These are phyloP conservation scores for Pungitius pungitius DNA, from an alignment of 2,113 vertebrate species.

Conservation along the genomic window DNA sequence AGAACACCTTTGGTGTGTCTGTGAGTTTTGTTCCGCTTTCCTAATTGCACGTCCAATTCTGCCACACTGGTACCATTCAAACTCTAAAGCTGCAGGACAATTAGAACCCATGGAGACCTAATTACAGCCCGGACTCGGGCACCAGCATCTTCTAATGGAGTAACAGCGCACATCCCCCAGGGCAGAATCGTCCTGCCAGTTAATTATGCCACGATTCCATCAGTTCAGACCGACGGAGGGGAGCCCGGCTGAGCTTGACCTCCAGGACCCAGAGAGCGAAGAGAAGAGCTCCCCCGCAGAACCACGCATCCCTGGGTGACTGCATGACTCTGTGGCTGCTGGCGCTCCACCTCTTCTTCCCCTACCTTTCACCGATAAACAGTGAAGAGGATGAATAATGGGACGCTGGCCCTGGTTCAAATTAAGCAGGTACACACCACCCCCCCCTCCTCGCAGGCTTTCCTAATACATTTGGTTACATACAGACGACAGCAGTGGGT, in stretches of 20 bases:
- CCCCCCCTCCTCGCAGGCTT: slow-evolving; percentile 19
- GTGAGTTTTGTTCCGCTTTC: not conserved
- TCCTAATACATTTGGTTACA: slow-evolving; percentile 57
- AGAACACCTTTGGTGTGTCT: slow-evolving; percentile 16
- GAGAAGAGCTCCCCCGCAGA: slow-evolving; percentile 55
- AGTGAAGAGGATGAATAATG: slow-evolving; percentile 61
- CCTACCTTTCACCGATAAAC: slow-evolving; percentile 48
- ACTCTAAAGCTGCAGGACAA: slow-evolving; percentile 69
- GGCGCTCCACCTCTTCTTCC: slow-evolving; percentile 26
- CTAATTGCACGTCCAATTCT: slow-evolving; percentile 24
- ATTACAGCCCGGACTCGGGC: slow-evolving; percentile 71
- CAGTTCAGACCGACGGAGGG: slow-evolving; percentile 68
- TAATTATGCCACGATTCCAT: slow-evolving; percentile 81
- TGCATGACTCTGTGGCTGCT: slow-evolving; percentile 38
- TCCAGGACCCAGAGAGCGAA: slow-evolving; percentile 55
- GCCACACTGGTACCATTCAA: slow-evolving; percentile 51
- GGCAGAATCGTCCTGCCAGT: slow-evolving; percentile 68
- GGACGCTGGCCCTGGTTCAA: slow-evolving; percentile 55
- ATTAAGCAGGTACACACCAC: slow-evolving; percentile 52
- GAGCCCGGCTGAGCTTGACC: slow-evolving; percentile 57
- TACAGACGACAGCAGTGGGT: slow-evolving; percentile 52
- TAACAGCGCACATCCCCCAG: slow-evolving; percentile 56
- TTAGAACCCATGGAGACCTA: slow-evolving; percentile 78
- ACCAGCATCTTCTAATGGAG: slow-evolving; percentile 59
- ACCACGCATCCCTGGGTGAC: slow-evolving; percentile 30